Evolutionary conservation across 2,797 vertebrate species (phyloP), one percentile per base, ranked within the genome.

Genomic region (Crocodylus rhombifer): DNA sequence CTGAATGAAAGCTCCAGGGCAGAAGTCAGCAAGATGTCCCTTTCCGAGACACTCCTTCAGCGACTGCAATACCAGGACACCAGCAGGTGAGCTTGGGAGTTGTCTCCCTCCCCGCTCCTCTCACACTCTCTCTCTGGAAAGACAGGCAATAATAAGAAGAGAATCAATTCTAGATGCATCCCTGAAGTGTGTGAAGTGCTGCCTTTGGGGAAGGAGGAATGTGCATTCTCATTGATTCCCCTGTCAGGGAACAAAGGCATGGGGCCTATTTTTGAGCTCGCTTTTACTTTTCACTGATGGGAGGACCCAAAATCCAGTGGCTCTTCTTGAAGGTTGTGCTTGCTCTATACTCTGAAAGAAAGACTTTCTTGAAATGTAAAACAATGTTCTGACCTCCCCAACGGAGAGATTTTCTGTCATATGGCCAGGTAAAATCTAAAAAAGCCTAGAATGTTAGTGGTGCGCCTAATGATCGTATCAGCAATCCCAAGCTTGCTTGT

Each of bases 11-110:
- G 94, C 51, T 28, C 56, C 13, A 98, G 97, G 61, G n/a, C 95
- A 2, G 99, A 99, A 8, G 90, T 95, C 56, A 90, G 92, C 94
- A 95, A 94, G 85, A 96, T 97, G 5, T 97, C 98, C 85, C 96
- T 99, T 83, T 97, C 98, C 0, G 99, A 99, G 69, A 98, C 95
- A 3, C 98, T 98, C 90, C 94, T 98, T 82, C 99, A 98, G 94
- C 98, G 98, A 58, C 98, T 99, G 88, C 99, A 99, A 96, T 95
- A 97, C 63, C 97, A 99, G 96, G 99, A 99, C 96, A 97, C 98
- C 17, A 98, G 98, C 76, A 97, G 96, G 99, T 99, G 98, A 89
- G 95, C 92, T 26, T 56, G 51, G 55, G 25, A 30, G 65, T 42
- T 20, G 51, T 56, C 36, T 65, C 6, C 64, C 64, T n/a, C 28